These are phyloP conservation scores for Bos indicus DNA, from an alignment of 2,113 vertebrate genomes.

Conservation along the genomic window DNA sequence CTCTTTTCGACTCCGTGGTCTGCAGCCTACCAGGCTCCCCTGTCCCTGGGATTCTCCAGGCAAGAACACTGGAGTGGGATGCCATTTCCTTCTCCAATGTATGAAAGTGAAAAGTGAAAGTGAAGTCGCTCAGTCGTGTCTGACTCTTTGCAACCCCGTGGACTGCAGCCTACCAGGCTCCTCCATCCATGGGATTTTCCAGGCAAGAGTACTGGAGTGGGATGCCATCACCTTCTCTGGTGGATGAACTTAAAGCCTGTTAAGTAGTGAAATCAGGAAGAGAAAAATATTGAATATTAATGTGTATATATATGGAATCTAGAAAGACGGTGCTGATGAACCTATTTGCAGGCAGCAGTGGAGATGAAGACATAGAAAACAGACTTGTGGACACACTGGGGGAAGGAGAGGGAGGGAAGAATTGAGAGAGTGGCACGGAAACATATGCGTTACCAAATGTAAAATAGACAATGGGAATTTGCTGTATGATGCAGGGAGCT, in stretches of 20 bases:
- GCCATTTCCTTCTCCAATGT: too few species aligned
- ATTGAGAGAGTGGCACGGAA: neutral
- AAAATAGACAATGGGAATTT: neutral
- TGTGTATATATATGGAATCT: neutral
- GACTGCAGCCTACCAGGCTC: too few species aligned
- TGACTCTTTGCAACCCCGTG: too few species aligned
- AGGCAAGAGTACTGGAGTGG: too few species aligned
- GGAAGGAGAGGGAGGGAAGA: neutral
- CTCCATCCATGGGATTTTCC: too few species aligned
- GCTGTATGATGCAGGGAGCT: neutral
- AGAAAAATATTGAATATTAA: neutral
- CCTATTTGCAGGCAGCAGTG: neutral
- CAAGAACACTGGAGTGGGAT: too few species aligned
- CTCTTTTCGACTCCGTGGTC: too few species aligned
- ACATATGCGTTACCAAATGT: neutral
- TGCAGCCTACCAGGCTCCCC: too few species aligned
- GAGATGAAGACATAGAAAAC: neutral
- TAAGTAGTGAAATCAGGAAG: neutral
- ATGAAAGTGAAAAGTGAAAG: too few species aligned
- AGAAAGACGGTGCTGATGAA: neutral
- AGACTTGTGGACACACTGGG: neutral
- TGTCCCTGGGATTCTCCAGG: too few species aligned
- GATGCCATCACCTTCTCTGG: too few species aligned
- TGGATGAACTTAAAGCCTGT: neutral
- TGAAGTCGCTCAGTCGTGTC: too few species aligned